Conservation (phyloP, 2,113 vertebrate species). For the Thalassoma bifasciatum region DNA sequence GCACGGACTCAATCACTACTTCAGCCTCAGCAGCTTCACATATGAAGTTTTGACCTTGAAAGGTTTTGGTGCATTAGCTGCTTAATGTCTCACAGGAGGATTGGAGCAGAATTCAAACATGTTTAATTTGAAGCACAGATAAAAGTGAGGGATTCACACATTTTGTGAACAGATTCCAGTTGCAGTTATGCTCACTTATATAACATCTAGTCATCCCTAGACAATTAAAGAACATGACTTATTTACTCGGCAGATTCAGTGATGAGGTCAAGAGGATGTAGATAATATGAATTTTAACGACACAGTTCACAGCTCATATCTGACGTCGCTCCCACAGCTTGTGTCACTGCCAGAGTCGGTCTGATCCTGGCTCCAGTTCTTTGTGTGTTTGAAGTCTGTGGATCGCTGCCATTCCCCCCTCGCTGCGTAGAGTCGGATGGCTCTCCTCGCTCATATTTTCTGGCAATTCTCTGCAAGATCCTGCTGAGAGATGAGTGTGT, state of each 20-base stretch:
- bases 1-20: not conserved
- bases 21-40: slow-evolving; percentile 9
- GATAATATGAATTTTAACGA: not conserved
- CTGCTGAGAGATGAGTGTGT: not conserved
- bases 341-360: slow-evolving; percentile 11
- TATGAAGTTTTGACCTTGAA: slow-evolving; percentile 16
- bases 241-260: not conserved
- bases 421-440: slow-evolving; percentile 3
- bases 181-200: not conserved
- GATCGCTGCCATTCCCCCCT: slow-evolving; percentile 8
- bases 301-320: not conserved
- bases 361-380: slow-evolving; percentile 19
- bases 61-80: slow-evolving; percentile 3
- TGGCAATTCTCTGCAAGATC: not conserved
- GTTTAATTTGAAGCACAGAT: not conserved
- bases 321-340: not conserved
- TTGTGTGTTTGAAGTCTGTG: slow-evolving; percentile 13
- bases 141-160: not conserved
- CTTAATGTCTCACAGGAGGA: slow-evolving; percentile 8
- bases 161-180: not conserved
- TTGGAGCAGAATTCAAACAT: not conserved
- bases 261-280: not conserved
- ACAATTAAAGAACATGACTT: not conserved
- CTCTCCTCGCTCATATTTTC: not conserved
- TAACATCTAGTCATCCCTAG: not conserved